These are phyloP conservation scores for Tadarida brasiliensis DNA, from an alignment of 2,797 vertebrate species.

Conservation along the genomic window DNA sequence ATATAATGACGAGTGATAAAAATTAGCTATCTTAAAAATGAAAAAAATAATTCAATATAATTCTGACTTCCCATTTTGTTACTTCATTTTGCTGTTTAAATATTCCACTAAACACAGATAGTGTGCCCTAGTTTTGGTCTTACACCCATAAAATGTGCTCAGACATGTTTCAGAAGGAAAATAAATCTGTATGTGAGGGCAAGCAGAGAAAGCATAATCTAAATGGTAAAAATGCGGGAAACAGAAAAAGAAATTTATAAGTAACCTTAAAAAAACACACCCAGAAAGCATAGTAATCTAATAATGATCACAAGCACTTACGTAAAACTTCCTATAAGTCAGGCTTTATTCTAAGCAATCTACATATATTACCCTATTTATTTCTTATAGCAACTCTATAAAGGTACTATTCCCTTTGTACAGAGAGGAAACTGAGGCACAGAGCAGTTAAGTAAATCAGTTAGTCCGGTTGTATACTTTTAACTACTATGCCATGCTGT, in stretches of 20 bases:
- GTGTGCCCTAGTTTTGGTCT: background rate
- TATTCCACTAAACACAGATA: background rate
- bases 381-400: background rate
- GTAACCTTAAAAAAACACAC: background rate
- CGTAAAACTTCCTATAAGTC: background rate
- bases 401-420: background rate
- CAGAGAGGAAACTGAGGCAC: background rate
- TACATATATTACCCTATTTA: background rate
- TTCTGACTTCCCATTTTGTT: background rate
- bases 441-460: background rate
- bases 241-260: background rate
- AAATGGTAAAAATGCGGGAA: background rate
- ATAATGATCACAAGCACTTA: background rate
- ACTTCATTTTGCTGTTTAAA: background rate
- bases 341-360: background rate
- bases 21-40: slow-evolving; percentile 25
- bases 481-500: background rate
- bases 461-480: background rate
- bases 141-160: background rate
- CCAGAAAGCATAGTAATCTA: background rate
- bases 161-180: slow-evolving; percentile 9
- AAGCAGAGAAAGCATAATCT: background rate
- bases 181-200: background rate
- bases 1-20: background rate
- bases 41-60: slow-evolving; percentile 19